Conservation (phyloP, 2,888 invertebrate species). For the Calameuta pallipes region DNA sequence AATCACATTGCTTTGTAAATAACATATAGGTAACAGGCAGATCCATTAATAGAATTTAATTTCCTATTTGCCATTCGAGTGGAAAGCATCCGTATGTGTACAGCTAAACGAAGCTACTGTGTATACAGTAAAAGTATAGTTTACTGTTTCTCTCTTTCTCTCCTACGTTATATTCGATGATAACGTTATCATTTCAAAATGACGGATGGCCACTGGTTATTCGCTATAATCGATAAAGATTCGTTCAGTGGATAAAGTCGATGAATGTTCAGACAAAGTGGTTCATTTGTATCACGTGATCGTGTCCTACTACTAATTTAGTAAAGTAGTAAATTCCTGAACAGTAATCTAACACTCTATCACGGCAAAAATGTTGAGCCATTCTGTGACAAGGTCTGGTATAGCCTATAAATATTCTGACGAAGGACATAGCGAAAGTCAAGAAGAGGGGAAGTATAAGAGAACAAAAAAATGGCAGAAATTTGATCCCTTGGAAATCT, state of each 20-base stretch:
- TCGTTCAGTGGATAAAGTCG: background rate
- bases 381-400: background rate
- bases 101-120: background rate
- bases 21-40: background rate
- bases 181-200: background rate
- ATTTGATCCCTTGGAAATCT: constrained; percentile 25
- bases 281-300: background rate
- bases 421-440: background rate
- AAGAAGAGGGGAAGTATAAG: background rate
- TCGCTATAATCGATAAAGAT: no score
- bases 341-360: background rate
- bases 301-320: background rate
- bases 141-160: constrained; percentile 23
- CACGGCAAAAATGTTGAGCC: constrained; percentile 12
- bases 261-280: background rate
- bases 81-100: background rate
- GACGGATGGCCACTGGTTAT: background rate
- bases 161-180: background rate
- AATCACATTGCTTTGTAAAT: background rate
- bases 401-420: constrained; percentile 16
- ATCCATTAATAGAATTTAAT: constrained; percentile 56
- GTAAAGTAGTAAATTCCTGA: background rate
- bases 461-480: constrained; percentile 22
- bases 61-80: constrained; percentile 39
- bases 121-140: constrained; percentile 28